A percentile compares a stretch with the other conserved stretches of the same genome.
Evolutionary conservation across 2,888 invertebrate species (phyloP).

Genomic region (Himalopsyche anomala): DNA sequence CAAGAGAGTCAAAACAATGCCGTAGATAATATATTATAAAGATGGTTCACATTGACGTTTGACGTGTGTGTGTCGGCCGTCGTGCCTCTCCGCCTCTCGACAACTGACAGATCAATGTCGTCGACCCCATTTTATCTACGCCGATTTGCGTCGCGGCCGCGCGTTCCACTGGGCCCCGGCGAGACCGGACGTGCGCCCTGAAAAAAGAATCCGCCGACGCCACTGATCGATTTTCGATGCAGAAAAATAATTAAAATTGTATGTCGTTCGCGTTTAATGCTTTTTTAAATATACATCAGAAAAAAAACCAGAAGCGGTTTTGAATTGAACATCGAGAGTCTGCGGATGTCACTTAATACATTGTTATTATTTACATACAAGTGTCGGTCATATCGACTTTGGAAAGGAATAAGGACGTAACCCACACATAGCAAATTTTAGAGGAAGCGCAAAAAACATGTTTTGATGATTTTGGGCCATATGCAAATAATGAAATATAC

Average conservation of each 20-base stretch:
- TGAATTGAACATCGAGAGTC: no score
- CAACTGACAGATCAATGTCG: conserved; percentile 55
- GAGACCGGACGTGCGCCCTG: conserved; percentile 47
- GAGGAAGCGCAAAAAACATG: no score
- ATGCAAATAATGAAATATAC: no score
- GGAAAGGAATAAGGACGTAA: no score
- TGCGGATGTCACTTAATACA: no score
- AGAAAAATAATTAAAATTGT: background rate
- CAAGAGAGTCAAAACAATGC: background rate
- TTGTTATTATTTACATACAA: no score
- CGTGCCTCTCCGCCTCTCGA: conserved; percentile 44
- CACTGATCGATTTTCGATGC: conserved; percentile 9
- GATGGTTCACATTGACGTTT: conserved; percentile 23
- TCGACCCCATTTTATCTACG: conserved; percentile 56
- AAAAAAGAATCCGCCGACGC: conserved; percentile 27
- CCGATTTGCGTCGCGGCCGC: conserved; percentile 32
- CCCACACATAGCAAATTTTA: no score
- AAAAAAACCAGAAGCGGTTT: no score
- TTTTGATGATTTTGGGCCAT: no score
- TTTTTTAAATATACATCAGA: no score
- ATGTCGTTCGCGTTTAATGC: no score
- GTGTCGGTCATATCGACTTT: no score
- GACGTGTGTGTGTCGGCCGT: conserved; percentile 30
- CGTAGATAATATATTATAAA: conserved; percentile 6
- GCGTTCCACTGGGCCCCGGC: conserved; percentile 46